Evolutionary conservation across 2,113 vertebrate genomes (phyloP), one percentile per base, ranked within the genome.

Genomic region (Caracal caracal): DNA sequence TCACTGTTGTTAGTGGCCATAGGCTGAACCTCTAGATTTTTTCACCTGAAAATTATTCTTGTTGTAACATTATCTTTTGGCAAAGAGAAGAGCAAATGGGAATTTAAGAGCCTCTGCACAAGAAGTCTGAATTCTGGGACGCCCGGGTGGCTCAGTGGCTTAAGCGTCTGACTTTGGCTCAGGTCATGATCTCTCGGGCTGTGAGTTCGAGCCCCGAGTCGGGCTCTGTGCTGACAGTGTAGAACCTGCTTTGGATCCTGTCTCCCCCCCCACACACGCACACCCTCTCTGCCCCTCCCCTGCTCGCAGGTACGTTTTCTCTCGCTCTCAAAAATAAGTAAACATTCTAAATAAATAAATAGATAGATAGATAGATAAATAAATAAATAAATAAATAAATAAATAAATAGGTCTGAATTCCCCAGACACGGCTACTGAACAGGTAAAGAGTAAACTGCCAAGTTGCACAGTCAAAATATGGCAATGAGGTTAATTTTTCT

Each of bases 1-100:
- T 20, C 82, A 47, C 9, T 7, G 43, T 4, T 4, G 65, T 12
- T 1, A 8, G 4, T 4, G 24, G 56, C 66, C 15, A n/a, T 0
- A 37, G 7, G 11, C 40, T 19, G 20, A n/a, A 33, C 63, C n/a
- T 30, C 33, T 33, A 1, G 5, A 5, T 43, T 61, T 65, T 73
- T 68, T 37, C 24, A 22, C 61, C 63, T 90, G 35, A 89, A 65
- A 89, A 56, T 17, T 37, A 84, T 37, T 70, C 66, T 37, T 35
- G 3, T 7, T 61, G 19, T 51, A 49, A 37, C 30, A n/a, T 16
- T 26, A 15, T 47, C 83, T 28, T 2, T 28, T 2, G 22, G 49
- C 22, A 26, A 10, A 28, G 13, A 35, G 13, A 35, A 61, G 17
- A 87, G 24, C 24, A n/a, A 71, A 59, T 17, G 6, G 33, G 49